These are phyloP conservation scores for Lacerta agilis DNA, from an alignment of 2,797 vertebrate genomes.

Conservation along the genomic window DNA sequence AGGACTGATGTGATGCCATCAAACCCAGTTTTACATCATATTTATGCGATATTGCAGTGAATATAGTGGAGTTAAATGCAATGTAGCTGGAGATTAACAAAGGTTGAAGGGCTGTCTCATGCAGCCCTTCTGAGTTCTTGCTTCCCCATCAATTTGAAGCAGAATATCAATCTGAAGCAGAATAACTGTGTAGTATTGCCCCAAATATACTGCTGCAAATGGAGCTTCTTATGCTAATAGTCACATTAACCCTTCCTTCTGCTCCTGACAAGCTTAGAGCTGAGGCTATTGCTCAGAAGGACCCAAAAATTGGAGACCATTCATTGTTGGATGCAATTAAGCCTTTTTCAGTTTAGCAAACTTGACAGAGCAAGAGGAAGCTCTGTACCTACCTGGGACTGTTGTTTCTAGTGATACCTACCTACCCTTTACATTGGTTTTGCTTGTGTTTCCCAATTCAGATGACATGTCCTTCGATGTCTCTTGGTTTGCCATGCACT, in stretches of 20 bases:
- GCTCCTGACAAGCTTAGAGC: background rate
- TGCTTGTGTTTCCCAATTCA: constrained; percentile 62
- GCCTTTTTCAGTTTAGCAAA: background rate
- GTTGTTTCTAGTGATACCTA: constrained; percentile 8
- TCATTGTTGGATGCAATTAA: background rate
- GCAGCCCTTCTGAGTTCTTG: background rate
- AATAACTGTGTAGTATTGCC: background rate
- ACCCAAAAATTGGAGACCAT: background rate
- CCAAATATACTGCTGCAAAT: background rate
- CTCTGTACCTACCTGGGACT: background rate
- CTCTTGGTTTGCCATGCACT: constrained; percentile 87
- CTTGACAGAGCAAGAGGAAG: background rate
- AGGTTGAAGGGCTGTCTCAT: background rate
- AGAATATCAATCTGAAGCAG: background rate
- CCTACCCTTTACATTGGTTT: background rate
- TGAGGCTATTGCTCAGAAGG: background rate
- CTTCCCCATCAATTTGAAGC: background rate
- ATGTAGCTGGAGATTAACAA: background rate
- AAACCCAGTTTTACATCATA: background rate
- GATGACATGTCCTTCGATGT: constrained; percentile 91
- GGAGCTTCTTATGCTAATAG: background rate
- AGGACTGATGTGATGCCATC: background rate
- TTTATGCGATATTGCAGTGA: background rate
- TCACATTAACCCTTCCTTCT: constrained; percentile 10
- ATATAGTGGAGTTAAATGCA: background rate